Evolutionary conservation across 2,888 invertebrate species (phyloP).

Genomic region (Oasisia sp.): DNA sequence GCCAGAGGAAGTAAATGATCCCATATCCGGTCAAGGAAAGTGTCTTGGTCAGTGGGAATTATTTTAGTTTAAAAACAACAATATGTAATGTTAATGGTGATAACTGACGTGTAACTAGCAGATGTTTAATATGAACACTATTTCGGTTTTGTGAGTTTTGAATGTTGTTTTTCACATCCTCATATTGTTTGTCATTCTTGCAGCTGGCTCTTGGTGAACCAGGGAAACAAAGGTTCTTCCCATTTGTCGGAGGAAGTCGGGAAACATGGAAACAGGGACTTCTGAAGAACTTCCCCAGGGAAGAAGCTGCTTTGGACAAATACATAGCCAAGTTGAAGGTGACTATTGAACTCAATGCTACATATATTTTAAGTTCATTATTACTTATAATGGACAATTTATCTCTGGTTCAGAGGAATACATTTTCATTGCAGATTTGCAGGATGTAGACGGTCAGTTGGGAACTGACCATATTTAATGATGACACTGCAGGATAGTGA

Average conservation of each 20-base stretch:
- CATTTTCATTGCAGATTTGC: background rate
- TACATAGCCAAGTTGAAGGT: conserved; percentile 57
- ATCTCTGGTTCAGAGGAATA: background rate
- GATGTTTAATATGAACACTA: no score
- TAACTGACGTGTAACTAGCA: no score
- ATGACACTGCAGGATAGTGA: no score
- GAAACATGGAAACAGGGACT: conserved; percentile 51
- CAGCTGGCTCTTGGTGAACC: conserved; percentile 59
- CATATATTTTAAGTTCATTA: background rate
- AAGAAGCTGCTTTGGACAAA: conserved; percentile 60
- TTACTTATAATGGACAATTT: background rate
- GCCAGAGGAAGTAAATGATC: no score
- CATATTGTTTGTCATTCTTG: background rate
- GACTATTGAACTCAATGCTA: conserved; percentile 28
- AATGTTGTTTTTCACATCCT: background rate
- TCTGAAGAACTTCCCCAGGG: conserved; percentile 60
- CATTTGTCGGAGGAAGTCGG: conserved; percentile 53
- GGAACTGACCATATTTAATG: no score
- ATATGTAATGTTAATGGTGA: no score
- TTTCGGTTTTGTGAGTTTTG: no score
- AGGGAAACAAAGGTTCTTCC: conserved; percentile 49
- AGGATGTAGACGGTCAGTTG: no score
- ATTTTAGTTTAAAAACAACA: no score
- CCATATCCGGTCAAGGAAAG: no score
- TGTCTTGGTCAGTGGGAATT: no score